Evolutionary conservation across 2,888 invertebrate species (phyloP).

Genomic region (Hirudinaria manillensis): DNA sequence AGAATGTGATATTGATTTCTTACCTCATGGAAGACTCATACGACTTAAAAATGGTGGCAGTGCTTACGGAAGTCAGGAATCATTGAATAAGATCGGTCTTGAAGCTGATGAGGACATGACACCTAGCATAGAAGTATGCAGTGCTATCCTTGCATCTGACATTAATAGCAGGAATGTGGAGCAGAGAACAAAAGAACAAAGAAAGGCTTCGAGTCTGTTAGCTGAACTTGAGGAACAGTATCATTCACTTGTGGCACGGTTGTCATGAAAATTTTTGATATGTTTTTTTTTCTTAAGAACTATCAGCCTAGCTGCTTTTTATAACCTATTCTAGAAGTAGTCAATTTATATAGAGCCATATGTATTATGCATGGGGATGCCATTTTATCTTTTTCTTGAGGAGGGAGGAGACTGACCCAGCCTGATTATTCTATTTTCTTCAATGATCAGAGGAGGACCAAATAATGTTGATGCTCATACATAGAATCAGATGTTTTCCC

Average conservation of each 20-base stretch:
- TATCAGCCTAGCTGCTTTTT: no score
- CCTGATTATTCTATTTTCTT: no score
- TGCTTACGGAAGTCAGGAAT: slow-evolving; percentile 49
- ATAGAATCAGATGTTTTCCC: no score
- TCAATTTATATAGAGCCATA: no score
- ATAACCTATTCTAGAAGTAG: no score
- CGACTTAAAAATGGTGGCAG: slow-evolving; percentile 51
- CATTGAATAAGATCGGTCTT: slow-evolving; percentile 39
- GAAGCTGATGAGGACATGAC: slow-evolving; percentile 43
- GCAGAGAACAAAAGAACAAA: neutral
- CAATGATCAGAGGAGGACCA: no score
- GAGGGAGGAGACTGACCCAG: no score
- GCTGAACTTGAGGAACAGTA: slow-evolving; percentile 52
- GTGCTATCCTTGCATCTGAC: slow-evolving; percentile 32
- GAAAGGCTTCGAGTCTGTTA: slow-evolving; percentile 19
- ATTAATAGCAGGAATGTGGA: neutral
- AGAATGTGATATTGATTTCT: slow-evolving; percentile 37
- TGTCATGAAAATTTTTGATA: neutral
- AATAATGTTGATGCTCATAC: no score
- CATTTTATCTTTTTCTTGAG: no score
- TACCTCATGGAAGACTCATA: slow-evolving; percentile 45
- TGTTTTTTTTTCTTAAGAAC: no score
- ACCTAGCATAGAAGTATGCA: slow-evolving; percentile 31
- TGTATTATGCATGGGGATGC: no score
- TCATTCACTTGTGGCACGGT: slow-evolving; percentile 44